Evolutionary conservation across 2,113 vertebrate genomes (phyloP), one percentile per base, ranked within the genome.

Genomic region (Dicerorhinus sumatrensis): DNA sequence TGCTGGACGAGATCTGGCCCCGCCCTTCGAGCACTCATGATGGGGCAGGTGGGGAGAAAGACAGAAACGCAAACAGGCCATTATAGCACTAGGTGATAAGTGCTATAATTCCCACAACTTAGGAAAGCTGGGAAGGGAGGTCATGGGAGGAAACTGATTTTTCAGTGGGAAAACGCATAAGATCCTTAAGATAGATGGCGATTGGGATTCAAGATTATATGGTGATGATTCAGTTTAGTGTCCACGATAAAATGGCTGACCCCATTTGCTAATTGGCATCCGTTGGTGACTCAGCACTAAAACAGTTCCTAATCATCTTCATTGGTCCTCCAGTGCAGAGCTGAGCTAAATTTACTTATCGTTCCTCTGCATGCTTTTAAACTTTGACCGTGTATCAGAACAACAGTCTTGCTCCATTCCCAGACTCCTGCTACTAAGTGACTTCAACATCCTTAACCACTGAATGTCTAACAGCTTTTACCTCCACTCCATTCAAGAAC

Each of bases 171-270:
- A 76, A 89, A 69, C n/a, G 58, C 1, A 3, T 14, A 33, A 46
- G 33, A 70, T 65, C 51, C 18, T 91, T 1, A 0, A 95, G 72
- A 94, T 60, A 0, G 23, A 80, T 62, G 62, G 51, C 42, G 84
- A 97, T 87, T 91, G 95, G 95, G 90, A 98, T 95, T 94, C n/a
- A 13, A 67, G 51, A 97, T 94, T 73, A 82, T 88, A 96, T 62
- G 60, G 67, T 72, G 89, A 84, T 3, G 23, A 89, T 80, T 97
- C 94, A 23, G 46, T 21, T 42, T 63, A 70, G 79, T 58, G 91
- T 62, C 92, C 81, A 83, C 11, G 69, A 95, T 94, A 96, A 92
- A 98, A 95, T 33, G 60, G 62, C 27, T 97, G 76, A 80, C 63
- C 79, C 80, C 83, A 25, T 97, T 80, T 58, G 91, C 42, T 94